Evolutionary conservation across 2,888 invertebrate genomes (phyloP).

Genomic region (Fragum sueziense): DNA sequence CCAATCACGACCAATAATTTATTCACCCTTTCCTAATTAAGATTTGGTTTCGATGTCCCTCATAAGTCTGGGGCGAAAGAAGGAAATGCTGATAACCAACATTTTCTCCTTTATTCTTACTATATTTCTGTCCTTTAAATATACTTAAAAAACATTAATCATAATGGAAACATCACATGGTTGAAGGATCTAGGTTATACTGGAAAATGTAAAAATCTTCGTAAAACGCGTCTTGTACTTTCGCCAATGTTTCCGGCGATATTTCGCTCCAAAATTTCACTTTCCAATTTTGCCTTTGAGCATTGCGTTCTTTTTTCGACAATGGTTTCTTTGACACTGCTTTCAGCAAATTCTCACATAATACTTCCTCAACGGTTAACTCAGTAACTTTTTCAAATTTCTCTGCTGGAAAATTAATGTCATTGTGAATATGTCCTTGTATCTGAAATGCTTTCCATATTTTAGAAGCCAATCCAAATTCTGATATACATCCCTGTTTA

Average conservation of each 20-base stretch:
- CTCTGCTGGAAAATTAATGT: conserved; percentile 34
- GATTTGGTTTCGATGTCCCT: too few relatives aligned
- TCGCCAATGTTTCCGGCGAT: conserved; percentile 12
- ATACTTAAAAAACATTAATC: background rate
- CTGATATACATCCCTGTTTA: conserved; percentile 41
- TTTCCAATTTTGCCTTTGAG: conserved; percentile 51
- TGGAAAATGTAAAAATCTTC: conserved; percentile 48
- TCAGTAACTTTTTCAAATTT: conserved; percentile 19
- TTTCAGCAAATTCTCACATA: conserved; percentile 31
- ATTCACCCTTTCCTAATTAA: too few relatives aligned
- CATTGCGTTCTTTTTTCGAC: conserved; percentile 19
- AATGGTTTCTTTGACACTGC: conserved; percentile 15
- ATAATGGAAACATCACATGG: conserved; percentile 25
- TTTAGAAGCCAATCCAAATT: conserved; percentile 32
- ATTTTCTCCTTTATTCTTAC: background rate
- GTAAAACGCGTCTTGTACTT: conserved; percentile 45
- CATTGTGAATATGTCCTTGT: conserved; percentile 52
- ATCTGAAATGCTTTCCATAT: conserved; percentile 53
- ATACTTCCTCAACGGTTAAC: conserved; percentile 13
- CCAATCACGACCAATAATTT: too few relatives aligned
- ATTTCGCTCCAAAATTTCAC: conserved; percentile 43
- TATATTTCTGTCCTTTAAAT: too few relatives aligned
- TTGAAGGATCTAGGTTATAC: conserved; percentile 40
- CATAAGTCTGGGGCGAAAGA: background rate
- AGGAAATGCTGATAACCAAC: background rate